Base-by-base conservation (phyloP, 1,140 invertebrate species). In the Mesaphorura yosii region DNA sequence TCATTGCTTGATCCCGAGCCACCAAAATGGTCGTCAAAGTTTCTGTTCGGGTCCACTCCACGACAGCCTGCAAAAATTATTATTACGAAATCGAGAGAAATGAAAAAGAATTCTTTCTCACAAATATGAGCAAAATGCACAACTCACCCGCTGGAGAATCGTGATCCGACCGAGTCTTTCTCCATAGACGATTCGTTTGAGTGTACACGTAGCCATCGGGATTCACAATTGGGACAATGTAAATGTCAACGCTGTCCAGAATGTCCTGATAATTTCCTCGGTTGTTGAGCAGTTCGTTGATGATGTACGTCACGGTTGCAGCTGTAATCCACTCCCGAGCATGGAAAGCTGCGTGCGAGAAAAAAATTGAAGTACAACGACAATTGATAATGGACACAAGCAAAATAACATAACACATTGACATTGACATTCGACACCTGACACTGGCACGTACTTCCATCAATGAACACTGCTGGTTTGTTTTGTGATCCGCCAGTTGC, bases 201-300 rank as follows among this genome's bases (percentile, higher is more conserved):
- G 81, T 82, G 60, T 79, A 86, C 66, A 84, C 83, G 60, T 89
- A 88, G 15, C 55, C 57, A 37, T 58, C 57, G 2, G 51, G 51
- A 40, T 58, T 58, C 10, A 58, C 34, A 44, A 59, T 23, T 1
- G 57, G 57, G 17, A 59, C 22, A 38, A 59, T 25, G 39, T 55
- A 59, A 29, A 59, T 51, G n/a, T 59, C 57, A 31, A 38, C 26
- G 15, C 41, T 17, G n/a, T 29, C 19, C 6, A 59, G 22, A 2
- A 59, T 14, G 17, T 72, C 45, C 15, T 10, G 12, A 48, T 55
- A 47, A 2, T 42, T 15, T 20, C 53, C 65, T 1, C 64, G 68
- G 31, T 75, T 74, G 3, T 37, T 48, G 23, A 72, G 62, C 53
- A 76, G 48, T 51, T 74, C 65, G 55, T 75, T 69, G 0, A 77